Evolutionary conservation across 1,140 invertebrate species (phyloP).

Genomic region (Trypoxylus dichotomus): DNA sequence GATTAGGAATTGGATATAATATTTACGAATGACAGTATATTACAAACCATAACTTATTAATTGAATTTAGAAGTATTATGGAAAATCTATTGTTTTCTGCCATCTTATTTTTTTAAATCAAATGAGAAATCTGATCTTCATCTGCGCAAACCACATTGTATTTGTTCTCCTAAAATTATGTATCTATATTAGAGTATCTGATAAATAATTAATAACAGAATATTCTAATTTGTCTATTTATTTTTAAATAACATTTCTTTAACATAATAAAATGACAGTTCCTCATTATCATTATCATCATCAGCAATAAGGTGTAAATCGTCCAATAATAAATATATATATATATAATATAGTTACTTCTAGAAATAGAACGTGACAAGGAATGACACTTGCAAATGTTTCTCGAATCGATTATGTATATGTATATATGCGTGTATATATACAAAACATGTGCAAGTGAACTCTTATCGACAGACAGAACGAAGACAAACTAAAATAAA

Average conservation of each 20-base stretch:
- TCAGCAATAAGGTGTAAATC: constrained; percentile 25
- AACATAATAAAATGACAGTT: constrained; percentile 33
- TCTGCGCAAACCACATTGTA: no score
- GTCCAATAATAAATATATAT: constrained; percentile 22
- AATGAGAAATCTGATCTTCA: no score
- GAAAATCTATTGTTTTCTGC: no score
- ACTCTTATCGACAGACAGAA: constrained; percentile 12
- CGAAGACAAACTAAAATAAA: constrained; percentile 7
- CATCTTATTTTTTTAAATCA: no score
- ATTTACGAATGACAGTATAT: no score
- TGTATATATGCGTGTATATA: neutral
- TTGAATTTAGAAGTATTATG: no score
- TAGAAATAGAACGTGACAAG: constrained; percentile 12
- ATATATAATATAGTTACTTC: constrained; percentile 18
- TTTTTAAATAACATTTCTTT: constrained; percentile 31
- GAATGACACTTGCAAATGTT: constrained; percentile 28
- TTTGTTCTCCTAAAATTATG: no score
- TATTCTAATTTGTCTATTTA: constrained; percentile 28
- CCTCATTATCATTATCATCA: constrained; percentile 13
- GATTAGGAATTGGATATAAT: no score
- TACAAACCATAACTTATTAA: no score
- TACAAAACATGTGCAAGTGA: constrained; percentile 28
- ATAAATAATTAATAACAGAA: constrained; percentile 6
- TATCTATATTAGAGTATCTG: neutral
- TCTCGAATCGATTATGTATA: neutral